Evolutionary conservation across 2,888 invertebrate species (phyloP).

Genomic region (Hirudinaria manillensis): DNA sequence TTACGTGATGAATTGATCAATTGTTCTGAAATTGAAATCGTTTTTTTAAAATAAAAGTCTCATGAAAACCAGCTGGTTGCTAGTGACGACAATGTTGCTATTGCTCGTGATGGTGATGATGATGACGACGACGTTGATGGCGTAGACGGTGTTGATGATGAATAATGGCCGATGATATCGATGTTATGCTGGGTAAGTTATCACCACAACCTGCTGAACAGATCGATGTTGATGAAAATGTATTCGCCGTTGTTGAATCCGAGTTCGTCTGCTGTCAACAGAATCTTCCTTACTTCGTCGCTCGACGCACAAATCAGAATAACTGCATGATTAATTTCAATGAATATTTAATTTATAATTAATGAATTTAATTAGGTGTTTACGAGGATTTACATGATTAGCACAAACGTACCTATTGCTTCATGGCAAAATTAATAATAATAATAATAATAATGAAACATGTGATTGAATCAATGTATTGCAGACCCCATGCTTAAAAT

Average conservation of each 20-base stretch:
- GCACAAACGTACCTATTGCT: neutral
- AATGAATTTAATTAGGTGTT: no score
- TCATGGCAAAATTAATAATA: neutral
- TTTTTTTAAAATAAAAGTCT: neutral
- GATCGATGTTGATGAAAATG: constrained; percentile 82
- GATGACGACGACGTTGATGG: neutral
- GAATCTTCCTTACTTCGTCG: constrained; percentile 78
- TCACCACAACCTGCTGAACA: constrained; percentile 75
- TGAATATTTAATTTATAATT: no score
- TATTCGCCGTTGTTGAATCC: constrained; percentile 68
- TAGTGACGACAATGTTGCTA: neutral
- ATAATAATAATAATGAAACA: neutral
- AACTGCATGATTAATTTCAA: constrained; percentile 62
- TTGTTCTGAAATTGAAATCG: neutral
- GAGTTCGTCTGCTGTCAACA: constrained; percentile 85
- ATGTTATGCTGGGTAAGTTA: no score
- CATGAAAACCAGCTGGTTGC: neutral
- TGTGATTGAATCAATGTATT: no score
- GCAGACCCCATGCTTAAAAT: no score
- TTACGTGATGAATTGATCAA: neutral
- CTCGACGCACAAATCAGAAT: constrained; percentile 89
- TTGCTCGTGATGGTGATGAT: neutral
- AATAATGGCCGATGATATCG: no score
- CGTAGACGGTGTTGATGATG: neutral
- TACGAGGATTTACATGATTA: no score